phyloP scores from a whole-genome alignment of 2,888 invertebrate species.

The Oeneis ivallda region DNA sequence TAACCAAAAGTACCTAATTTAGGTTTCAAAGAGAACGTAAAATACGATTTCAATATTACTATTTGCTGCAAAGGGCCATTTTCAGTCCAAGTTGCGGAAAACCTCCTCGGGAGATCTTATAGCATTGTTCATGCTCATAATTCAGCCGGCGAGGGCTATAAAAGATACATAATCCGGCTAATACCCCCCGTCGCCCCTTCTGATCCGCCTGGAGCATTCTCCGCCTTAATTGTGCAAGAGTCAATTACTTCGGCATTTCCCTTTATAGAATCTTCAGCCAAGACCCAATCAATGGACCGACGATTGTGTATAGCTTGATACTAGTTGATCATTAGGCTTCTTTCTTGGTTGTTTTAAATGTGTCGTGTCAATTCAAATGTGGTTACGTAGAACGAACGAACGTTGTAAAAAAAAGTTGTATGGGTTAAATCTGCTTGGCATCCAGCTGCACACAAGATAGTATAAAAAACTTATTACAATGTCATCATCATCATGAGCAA shows the following conservation, averaged over 20 bases:
- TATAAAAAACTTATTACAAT: too few relatives aligned
- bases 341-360: not conserved
- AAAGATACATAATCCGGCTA: conserved; percentile 23
- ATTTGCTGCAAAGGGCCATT: not conserved
- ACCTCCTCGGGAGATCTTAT: not conserved
- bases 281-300: not conserved
- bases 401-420: too few relatives aligned
- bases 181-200: conserved; percentile 22
- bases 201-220: conserved; percentile 32
- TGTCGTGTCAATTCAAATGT: too few relatives aligned
- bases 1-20: not conserved
- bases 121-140: conserved; percentile 10
- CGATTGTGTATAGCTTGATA: conserved; percentile 10
- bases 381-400: too few relatives aligned
- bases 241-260: conserved; percentile 35
- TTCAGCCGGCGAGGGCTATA: conserved; percentile 13
- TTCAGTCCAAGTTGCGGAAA: not conserved
- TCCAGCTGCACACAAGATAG: too few relatives aligned
- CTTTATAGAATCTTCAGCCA: conserved; percentile 21
- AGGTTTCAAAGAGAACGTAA: too few relatives aligned
- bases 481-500: too few relatives aligned
- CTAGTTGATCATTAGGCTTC: not conserved
- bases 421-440: too few relatives aligned
- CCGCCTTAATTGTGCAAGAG: conserved; percentile 33
- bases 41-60: not conserved